A percentile compares a stretch with the other conserved stretches of the same genome.
Evolutionary conservation across 2,888 invertebrate species (phyloP).

Genomic region (Dasypolia templi): DNA sequence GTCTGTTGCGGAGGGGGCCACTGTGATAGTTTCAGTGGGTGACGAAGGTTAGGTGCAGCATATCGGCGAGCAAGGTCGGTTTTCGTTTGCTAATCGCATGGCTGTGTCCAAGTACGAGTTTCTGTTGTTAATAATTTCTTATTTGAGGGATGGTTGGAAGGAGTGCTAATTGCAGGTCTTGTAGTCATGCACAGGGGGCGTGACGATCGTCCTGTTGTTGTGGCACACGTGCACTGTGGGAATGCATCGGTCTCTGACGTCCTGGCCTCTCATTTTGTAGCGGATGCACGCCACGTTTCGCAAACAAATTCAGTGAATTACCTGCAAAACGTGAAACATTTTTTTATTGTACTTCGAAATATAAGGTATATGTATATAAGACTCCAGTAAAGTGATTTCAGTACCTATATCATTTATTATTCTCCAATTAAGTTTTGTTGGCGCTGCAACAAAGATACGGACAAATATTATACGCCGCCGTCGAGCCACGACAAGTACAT

Average conservation of each 20-base stretch:
- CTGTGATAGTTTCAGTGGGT: slow-evolving; percentile 48
- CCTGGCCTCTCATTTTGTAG: slow-evolving; percentile 56
- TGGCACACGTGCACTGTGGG: slow-evolving; percentile 63
- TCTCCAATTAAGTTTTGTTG: background rate
- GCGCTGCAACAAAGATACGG: background rate
- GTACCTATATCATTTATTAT: background rate
- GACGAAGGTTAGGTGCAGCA: slow-evolving; percentile 51
- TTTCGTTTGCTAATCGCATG: slow-evolving; percentile 25
- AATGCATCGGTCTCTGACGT: slow-evolving; percentile 47
- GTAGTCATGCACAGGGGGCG: slow-evolving; percentile 44
- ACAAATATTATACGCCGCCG: no score
- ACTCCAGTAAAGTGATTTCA: no score
- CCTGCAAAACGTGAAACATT: slow-evolving; percentile 50
- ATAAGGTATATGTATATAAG: background rate
- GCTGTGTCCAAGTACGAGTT: slow-evolving; percentile 39
- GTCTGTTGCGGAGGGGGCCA: slow-evolving; percentile 44
- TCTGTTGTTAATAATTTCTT: slow-evolving; percentile 40
- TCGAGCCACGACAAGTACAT: no score
- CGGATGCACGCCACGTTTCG: slow-evolving; percentile 71
- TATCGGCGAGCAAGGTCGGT: slow-evolving; percentile 39
- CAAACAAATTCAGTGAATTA: slow-evolving; percentile 71
- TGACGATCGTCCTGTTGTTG: slow-evolving; percentile 51
- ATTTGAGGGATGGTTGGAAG: slow-evolving; percentile 26
- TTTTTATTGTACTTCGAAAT: background rate
- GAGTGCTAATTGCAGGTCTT: slow-evolving; percentile 40